A percentile compares a stretch with the other conserved stretches of the same genome.
phyloP scores from a whole-genome alignment of 2,888 invertebrate species.

The Teleogryllus oceanicus region DNA sequence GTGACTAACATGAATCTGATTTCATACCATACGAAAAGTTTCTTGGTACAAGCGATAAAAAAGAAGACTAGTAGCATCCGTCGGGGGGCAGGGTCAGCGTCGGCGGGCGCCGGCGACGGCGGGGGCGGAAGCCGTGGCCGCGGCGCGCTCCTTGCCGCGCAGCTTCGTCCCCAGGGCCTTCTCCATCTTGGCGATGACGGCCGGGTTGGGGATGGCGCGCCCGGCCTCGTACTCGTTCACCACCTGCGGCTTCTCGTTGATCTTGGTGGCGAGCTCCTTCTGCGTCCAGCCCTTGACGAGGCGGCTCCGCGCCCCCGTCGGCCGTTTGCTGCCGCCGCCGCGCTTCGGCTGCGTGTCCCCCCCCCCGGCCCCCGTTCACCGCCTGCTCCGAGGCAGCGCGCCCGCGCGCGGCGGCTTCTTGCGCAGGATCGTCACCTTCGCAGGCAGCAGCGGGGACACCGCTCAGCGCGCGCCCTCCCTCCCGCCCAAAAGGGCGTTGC shows the following conservation, averaged over 20 bases:
- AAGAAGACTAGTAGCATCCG: neutral
- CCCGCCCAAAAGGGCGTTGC: too few relatives aligned
- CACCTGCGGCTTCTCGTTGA: constrained; percentile 22
- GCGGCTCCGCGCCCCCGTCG: too few relatives aligned
- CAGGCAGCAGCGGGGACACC: too few relatives aligned
- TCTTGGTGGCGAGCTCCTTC: constrained; percentile 21
- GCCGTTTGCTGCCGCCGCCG: neutral
- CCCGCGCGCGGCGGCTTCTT: neutral
- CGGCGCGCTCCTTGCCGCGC: neutral
- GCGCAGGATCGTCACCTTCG: neutral
- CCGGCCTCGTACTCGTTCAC: constrained; percentile 18
- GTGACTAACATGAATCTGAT: too few relatives aligned
- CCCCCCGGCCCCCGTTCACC: neutral
- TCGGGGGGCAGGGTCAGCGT: neutral
- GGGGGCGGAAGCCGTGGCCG: neutral
- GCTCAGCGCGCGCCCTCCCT: too few relatives aligned
- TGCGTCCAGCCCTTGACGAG: neutral
- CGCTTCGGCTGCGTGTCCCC: neutral
- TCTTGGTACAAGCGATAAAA: too few relatives aligned
- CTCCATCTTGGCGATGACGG: constrained; percentile 12
- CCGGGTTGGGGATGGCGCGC: neutral
- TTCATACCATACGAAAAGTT: too few relatives aligned
- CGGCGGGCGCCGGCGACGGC: neutral
- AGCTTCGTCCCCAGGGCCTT: constrained; percentile 1
- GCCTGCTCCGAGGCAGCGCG: neutral